phyloP scores from a whole-genome alignment of 1,140 invertebrate species.

The Drosophila seguyi region DNA sequence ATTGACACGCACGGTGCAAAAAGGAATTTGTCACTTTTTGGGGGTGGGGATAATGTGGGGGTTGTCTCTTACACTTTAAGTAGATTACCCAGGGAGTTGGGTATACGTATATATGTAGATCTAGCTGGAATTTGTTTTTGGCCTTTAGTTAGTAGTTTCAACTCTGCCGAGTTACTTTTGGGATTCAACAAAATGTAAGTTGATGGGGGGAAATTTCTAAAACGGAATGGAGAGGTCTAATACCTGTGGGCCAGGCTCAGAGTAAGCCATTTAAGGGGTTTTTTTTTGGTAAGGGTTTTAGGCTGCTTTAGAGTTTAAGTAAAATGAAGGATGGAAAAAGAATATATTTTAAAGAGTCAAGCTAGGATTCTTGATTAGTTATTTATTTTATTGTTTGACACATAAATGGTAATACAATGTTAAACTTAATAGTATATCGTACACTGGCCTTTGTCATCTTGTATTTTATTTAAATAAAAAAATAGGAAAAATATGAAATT shows the following conservation, averaged over 20 bases:
- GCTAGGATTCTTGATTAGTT: neutral
- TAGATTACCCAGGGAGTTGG: constrained; percentile 42
- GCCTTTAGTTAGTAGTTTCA: constrained; percentile 22
- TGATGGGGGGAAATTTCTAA: constrained; percentile 1
- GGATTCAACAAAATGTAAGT: constrained; percentile 7
- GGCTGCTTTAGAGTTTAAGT: neutral
- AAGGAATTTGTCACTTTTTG: constrained; percentile 35
- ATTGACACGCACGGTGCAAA: constrained; percentile 61
- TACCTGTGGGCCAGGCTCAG: neutral
- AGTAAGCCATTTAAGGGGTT: neutral
- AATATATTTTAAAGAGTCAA: neutral
- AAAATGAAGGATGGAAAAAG: neutral
- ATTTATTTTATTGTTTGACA: too few species aligned
- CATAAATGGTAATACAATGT: too few species aligned
- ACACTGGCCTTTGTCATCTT: neutral
- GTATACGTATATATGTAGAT: constrained; percentile 7
- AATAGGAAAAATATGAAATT: neutral
- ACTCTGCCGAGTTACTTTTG: constrained; percentile 12
- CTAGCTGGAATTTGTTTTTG: constrained; percentile 28
- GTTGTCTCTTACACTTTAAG: constrained; percentile 39
- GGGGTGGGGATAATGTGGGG: constrained; percentile 16
- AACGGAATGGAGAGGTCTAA: neutral
- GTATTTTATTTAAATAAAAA: neutral
- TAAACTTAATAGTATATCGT: too few species aligned
- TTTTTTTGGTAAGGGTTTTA: neutral